Percentiles rank a stretch among this genome's conserved stretches.
phyloP scores from a whole-genome alignment of 2,113 vertebrate genomes.

The Pachycephala philippinensis region DNA sequence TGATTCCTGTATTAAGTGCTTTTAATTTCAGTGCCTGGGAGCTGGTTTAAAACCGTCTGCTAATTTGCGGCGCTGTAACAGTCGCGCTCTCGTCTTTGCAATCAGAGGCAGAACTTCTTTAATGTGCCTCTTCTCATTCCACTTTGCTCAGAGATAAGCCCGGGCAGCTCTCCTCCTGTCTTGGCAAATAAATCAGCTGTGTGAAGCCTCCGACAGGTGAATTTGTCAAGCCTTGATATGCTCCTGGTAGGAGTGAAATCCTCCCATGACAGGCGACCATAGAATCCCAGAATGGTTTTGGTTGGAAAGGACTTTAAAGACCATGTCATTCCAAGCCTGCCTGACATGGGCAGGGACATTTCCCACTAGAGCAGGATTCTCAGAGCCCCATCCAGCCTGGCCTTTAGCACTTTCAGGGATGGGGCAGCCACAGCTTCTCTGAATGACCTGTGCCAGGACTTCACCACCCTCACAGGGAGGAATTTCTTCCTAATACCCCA shows the following conservation, averaged over 20 bases:
- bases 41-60: slow-evolving; percentile 41
- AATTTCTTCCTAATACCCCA: neutral
- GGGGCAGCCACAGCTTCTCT: neutral
- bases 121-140: neutral
- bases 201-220: slow-evolving; percentile 6
- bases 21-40: slow-evolving; percentile 63
- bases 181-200: slow-evolving; percentile 27
- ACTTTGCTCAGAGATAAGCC: neutral
- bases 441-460: accelerated
- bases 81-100: neutral
- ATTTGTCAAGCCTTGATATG: slow-evolving; percentile 8
- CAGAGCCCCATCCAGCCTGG: neutral
- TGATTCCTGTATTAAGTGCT: slow-evolving; percentile 63
- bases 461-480: neutral
- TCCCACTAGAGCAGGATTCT: neutral
- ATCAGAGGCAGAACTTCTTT: slow-evolving; percentile 21
- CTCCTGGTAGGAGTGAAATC: neutral
- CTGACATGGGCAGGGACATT: neutral
- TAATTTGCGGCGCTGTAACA: slow-evolving; percentile 11
- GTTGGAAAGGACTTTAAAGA: neutral
- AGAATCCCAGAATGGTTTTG: neutral
- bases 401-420: neutral
- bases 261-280: neutral
- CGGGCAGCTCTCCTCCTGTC: slow-evolving; percentile 22
- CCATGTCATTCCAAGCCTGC: neutral